Evolutionary conservation across 2,113 vertebrate genomes (phyloP).

Genomic region (Todiramphus saurophagus): DNA sequence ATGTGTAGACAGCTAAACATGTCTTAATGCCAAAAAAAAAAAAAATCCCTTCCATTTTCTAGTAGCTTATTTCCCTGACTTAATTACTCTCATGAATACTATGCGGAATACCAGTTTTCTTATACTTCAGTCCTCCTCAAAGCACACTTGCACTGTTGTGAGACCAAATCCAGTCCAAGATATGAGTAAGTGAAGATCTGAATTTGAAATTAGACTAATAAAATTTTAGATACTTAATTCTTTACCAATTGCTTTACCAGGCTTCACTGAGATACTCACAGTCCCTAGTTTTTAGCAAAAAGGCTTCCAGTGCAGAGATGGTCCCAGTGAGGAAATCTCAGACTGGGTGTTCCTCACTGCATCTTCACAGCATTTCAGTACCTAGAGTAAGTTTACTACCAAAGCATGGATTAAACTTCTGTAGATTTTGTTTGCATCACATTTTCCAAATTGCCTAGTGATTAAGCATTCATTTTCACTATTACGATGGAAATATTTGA

Average conservation of each 20-base stretch:
- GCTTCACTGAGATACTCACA: not conserved
- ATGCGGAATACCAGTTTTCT: not conserved
- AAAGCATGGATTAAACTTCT: not conserved
- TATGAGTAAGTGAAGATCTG: not conserved
- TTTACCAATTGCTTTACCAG: not conserved
- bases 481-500: not conserved
- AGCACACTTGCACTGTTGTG: not conserved
- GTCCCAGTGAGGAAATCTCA: not conserved
- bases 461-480: not conserved
- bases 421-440: not conserved
- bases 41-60: not conserved
- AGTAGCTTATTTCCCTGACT: not conserved
- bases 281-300: not conserved
- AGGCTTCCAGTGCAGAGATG: not conserved
- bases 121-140: not conserved
- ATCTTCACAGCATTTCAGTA: not conserved
- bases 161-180: not conserved
- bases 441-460: not conserved
- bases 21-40: not conserved
- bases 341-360: not conserved
- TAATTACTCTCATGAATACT: not conserved
- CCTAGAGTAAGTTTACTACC: not conserved
- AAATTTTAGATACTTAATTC: not conserved
- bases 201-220: not conserved
- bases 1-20: not conserved